These are phyloP conservation scores for Craterocephalus amniculus DNA, from an alignment of 2,797 vertebrate genomes.

Conservation along the genomic window DNA sequence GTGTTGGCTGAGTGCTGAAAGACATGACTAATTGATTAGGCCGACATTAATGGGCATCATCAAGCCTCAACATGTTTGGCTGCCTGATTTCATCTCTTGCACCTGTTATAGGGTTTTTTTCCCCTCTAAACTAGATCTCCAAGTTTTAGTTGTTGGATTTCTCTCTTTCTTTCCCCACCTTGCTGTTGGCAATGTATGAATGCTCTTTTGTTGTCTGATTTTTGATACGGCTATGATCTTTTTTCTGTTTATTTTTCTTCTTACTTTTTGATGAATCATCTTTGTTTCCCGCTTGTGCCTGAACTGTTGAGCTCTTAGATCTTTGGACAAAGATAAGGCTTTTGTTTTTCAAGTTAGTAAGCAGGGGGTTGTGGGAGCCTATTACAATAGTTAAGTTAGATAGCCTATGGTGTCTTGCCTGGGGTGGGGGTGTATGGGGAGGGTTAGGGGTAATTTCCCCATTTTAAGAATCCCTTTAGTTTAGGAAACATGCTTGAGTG, in stretches of 20 bases:
- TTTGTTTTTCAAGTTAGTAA: conserved; percentile 71
- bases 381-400: conserved; percentile 67
- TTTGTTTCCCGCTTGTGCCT: conserved; percentile 65
- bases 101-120: conserved; percentile 74
- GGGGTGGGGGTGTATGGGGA: no score
- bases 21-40: conserved; percentile 40
- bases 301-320: conserved; percentile 55
- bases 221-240: neutral
- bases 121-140: conserved; percentile 52
- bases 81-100: conserved; percentile 57
- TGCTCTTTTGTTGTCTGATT: neutral
- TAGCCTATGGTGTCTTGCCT: conserved; percentile 62
- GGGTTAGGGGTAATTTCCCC: conserved; percentile 58
- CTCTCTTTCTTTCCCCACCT: neutral
- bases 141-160: neutral
- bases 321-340: conserved; percentile 70
- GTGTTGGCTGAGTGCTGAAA: conserved; percentile 28
- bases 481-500: conserved; percentile 55
- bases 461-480: conserved; percentile 31
- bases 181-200: neutral
- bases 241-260: conserved; percentile 3
- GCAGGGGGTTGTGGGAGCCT: conserved; percentile 39
- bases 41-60: conserved; percentile 32
- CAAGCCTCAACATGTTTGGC: conserved; percentile 59
- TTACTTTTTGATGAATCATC: conserved; percentile 46